Base-by-base conservation (phyloP, 2,888 invertebrate species). In the Vanessa cardui region DNA sequence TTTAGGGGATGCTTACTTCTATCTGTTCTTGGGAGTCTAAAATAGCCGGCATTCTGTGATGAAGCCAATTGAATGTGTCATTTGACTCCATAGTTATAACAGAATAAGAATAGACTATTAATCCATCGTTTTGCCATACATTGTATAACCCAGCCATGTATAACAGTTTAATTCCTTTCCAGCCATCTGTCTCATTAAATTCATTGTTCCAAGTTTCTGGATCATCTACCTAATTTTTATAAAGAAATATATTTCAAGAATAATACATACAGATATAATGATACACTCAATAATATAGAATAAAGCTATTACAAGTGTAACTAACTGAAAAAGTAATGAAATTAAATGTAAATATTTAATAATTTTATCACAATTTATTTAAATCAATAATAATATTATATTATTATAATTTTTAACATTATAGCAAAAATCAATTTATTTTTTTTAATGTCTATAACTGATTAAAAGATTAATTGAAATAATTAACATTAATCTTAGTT, bases 41-140 rank as follows among this genome's bases (percentile, higher is more conserved):
- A 76, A 97, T 94, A n/a, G 96, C 96, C 66, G 97, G 97, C 94
- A 96, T 95, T 79, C 97, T 94, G 77, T 96, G 95, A 87, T 97
- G 97, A 62, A 97, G 87, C 95, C 96, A 96, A 45, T 94, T 92
- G 72, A 97, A 83, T 18, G 94, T 93, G 47, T 92, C 84, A 72
- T 95, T 95, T 0, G 97, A 94, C 54, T 96, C 95, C 92, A 95
- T 96, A 18, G 97, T 97, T 58, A 97, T 95, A 2, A 97, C 92
- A 56, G 96, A 94, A 82, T 96, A 97, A 72, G 95, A 96, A 77
- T 95, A 96, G 56, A 96, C 93, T 56, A 94, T 90, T 33, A 93
- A 93, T 78, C 93, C 90, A 26, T 90, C 88, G 76, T 94, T 87
- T 74, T 93, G 93, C 95, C 96, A 96, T 1, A 93, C 85, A 83